Conservation (phyloP, 2,888 invertebrate species). For the Amphipoea lucens region DNA sequence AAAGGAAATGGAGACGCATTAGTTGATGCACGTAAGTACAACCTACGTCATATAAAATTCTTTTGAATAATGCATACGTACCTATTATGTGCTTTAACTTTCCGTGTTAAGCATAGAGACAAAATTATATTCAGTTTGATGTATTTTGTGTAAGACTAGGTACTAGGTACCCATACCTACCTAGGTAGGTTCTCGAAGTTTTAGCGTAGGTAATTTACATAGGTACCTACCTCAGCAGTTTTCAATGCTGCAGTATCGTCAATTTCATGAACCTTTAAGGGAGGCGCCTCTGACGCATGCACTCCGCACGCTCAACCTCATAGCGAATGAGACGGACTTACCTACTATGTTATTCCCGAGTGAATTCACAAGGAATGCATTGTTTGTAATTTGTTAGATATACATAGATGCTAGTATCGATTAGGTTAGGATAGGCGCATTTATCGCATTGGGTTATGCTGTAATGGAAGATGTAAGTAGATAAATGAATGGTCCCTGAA, state of each 20-base stretch:
- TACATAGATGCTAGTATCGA: neutral
- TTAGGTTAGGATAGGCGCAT: too few relatives aligned
- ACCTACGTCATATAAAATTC: conserved; percentile 13
- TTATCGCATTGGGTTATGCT: neutral
- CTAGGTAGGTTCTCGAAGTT: neutral
- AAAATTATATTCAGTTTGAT: neutral
- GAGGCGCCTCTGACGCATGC: neutral
- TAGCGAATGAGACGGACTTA: neutral
- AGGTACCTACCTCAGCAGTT: neutral
- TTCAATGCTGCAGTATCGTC: neutral
- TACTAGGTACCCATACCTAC: too few relatives aligned
- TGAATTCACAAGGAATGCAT: too few relatives aligned
- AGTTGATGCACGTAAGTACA: conserved; percentile 84
- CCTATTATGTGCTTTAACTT: neutral
- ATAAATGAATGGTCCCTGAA: neutral
- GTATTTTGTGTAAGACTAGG: neutral
- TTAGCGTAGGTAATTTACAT: neutral
- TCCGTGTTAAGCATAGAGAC: neutral
- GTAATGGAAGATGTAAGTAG: neutral
- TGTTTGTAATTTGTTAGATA: neutral
- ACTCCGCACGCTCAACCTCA: neutral
- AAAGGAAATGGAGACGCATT: conserved; percentile 86
- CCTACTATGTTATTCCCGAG: too few relatives aligned
- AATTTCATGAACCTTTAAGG: neutral
- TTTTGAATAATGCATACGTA: conserved; percentile 7